Conservation (phyloP, 2,888 invertebrate genomes). For the Stegophylla sp. region DNA sequence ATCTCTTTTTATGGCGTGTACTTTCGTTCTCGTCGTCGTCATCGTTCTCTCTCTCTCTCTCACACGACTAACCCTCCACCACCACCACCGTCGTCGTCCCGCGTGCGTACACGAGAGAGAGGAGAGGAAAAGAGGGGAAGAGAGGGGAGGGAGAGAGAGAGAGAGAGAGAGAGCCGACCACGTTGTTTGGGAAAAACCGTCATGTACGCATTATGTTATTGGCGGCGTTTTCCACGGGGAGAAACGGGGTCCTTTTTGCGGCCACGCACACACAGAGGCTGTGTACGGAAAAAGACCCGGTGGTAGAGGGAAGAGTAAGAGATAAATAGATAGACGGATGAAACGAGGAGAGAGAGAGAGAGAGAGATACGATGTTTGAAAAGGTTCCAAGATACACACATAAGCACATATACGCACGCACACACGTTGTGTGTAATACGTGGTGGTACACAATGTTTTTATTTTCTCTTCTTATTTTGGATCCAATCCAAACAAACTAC, state of each 20-base stretch:
- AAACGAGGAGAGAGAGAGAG: neutral
- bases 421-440: neutral
- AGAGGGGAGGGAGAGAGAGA: too few relatives aligned
- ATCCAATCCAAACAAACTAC: slow-evolving; percentile 58
- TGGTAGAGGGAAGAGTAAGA: neutral
- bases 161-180: slow-evolving; percentile 32
- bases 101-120: too few relatives aligned
- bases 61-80: slow-evolving; percentile 9
- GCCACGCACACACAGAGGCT: neutral
- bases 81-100: neutral
- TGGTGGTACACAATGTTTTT: slow-evolving; percentile 52
- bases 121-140: too few relatives aligned
- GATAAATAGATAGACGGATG: neutral
- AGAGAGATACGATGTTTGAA: slow-evolving; percentile 36
- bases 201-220: slow-evolving; percentile 55
- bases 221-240: slow-evolving; percentile 48
- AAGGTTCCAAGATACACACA: slow-evolving; percentile 46
- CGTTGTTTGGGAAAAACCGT: slow-evolving; percentile 42
- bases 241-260: neutral
- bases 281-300: neutral
- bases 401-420: neutral
- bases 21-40: neutral
- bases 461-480: slow-evolving; percentile 46
- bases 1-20: slow-evolving; percentile 54
- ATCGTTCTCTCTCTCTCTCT: slow-evolving; percentile 3